These are phyloP conservation scores for Dromaius novaehollandiae DNA, from an alignment of 2,113 vertebrate species.

Conservation along the genomic window DNA sequence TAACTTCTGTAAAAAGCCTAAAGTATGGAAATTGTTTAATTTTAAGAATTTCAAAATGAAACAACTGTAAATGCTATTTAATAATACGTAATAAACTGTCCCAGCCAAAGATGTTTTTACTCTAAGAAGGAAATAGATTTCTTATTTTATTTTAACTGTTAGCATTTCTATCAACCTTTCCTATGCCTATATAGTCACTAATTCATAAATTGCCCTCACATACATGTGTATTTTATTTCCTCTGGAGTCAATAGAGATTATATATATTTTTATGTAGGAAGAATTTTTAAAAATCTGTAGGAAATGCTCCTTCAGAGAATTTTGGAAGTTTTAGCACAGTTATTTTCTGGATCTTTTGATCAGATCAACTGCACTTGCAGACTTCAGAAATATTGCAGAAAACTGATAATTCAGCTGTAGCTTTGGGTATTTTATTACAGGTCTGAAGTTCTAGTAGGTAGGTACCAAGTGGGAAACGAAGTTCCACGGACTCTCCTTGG, in stretches of 20 bases:
- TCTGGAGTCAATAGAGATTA: not conserved
- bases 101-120: not conserved
- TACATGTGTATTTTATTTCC: not conserved
- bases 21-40: not conserved
- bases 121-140: not conserved
- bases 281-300: not conserved
- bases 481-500: not conserved
- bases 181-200: accelerated
- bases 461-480: not conserved
- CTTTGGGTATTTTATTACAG: not conserved
- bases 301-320: not conserved
- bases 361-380: not conserved
- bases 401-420: not conserved
- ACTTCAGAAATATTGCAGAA: not conserved
- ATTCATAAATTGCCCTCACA: not conserved
- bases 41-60: not conserved
- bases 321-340: not conserved
- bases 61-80: not conserved
- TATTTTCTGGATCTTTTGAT: not conserved
- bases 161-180: not conserved
- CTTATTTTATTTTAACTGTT: not conserved
- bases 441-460: not conserved
- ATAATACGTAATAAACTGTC: not conserved
- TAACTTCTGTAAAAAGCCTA: not conserved
- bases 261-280: not conserved